Conservation (phyloP, 2,888 invertebrate genomes). For the Metellina segmentata region DNA sequence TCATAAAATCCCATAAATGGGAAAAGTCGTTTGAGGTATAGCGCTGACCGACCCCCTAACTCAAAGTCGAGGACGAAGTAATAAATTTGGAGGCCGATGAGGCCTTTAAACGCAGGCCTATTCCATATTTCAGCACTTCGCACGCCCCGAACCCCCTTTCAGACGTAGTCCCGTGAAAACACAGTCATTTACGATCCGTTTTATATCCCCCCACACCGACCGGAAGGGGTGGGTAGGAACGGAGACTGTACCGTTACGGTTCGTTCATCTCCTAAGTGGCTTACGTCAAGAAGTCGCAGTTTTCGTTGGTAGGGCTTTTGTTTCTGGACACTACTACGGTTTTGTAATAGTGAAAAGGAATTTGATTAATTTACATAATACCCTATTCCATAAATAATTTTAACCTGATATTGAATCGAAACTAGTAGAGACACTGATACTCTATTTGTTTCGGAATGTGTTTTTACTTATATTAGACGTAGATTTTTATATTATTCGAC, state of each 20-base stretch:
- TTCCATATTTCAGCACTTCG: constrained; percentile 46
- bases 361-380: no score
- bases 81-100: constrained; percentile 50
- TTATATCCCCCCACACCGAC: constrained; percentile 45
- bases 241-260: neutral
- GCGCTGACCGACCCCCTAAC: constrained; percentile 24
- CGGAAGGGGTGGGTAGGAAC: constrained; percentile 39
- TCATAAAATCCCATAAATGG: constrained; percentile 28
- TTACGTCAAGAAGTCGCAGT: constrained; percentile 5
- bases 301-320: no score
- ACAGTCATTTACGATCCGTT: constrained; percentile 61
- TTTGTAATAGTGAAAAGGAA: no score
- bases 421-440: no score
- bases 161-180: constrained; percentile 45
- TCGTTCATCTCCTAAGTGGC: neutral
- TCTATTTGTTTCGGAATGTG: no score
- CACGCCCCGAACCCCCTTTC: neutral
- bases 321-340: no score
- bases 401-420: no score
- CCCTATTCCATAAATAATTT: no score
- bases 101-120: constrained; percentile 36
- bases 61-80: constrained; percentile 31
- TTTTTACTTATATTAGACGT: no score
- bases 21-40: constrained; percentile 23
- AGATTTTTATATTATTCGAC: no score